These are phyloP conservation scores for Harpegnathos saltator DNA, from an alignment of 1,140 invertebrate species.

Conservation along the genomic window DNA sequence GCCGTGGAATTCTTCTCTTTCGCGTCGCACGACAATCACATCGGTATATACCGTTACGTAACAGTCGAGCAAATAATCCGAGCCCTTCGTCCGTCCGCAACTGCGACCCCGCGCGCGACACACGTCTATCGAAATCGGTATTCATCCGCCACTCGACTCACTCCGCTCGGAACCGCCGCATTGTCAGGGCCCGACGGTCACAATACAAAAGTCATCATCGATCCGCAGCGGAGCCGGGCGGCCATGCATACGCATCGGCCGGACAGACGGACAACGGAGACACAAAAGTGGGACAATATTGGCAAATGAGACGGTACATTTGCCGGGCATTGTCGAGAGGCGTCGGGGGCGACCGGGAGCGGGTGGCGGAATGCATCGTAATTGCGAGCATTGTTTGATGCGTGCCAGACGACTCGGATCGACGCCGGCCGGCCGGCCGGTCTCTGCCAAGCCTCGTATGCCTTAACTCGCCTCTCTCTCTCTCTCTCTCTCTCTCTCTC, in stretches of 20 bases:
- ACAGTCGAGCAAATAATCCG: background rate
- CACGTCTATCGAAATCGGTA: slow-evolving; percentile 49
- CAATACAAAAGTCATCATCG: slow-evolving; percentile 71
- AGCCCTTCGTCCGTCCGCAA: background rate
- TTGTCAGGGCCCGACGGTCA: slow-evolving; percentile 5
- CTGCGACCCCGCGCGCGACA: background rate
- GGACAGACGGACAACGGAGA: slow-evolving; percentile 22
- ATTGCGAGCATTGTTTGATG: slow-evolving; percentile 82
- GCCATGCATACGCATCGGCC: slow-evolving; percentile 54
- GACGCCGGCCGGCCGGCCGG: slow-evolving; percentile 30
- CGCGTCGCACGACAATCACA: too few relatives aligned
- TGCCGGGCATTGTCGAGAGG: slow-evolving; percentile 77
- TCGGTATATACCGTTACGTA: background rate
- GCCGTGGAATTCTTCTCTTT: too few relatives aligned
- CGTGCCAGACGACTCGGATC: slow-evolving; percentile 73
- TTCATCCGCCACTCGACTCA: slow-evolving; percentile 50
- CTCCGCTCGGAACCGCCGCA: slow-evolving; percentile 50
- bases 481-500: too few relatives aligned
- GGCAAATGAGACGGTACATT: slow-evolving; percentile 85
- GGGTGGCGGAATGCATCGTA: slow-evolving; percentile 72
- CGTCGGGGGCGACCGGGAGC: slow-evolving; percentile 70
- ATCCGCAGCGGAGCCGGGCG: slow-evolving; percentile 46
- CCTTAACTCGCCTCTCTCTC: too few relatives aligned
- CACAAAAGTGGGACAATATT: slow-evolving; percentile 85
- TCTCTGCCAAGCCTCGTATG: too few relatives aligned